Evolutionary conservation across 53 echinoderm and acorn worm species (phyloP), one percentile per base, ranked within the genome.

Genomic region (Paelopatides confundens): DNA sequence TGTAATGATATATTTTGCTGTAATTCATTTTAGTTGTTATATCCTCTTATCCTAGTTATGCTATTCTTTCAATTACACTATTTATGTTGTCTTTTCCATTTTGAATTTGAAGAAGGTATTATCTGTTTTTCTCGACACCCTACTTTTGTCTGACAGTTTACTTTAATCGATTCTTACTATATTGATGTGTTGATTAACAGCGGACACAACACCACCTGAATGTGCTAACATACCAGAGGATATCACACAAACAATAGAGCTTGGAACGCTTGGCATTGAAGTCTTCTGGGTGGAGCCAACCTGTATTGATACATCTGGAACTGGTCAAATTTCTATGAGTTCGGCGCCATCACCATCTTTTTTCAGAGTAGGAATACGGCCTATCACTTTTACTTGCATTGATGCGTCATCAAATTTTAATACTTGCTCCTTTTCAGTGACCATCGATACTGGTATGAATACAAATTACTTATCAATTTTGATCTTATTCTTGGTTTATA

Each of bases 261-360:
- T 90, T 1, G 86, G 90, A 35, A 78, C 78, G 0, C 12, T 31
- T 37, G 85, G 90, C 3, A 36, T 27, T 18, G 18, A n/a, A 3
- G 79, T 82, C 26, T n/a, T 1, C 89, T 93, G 82, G 77, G 15
- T 76, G 0, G 89, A 86, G 82, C 93, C 93, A 12, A 86, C 87
- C 0, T 88, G 89, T 27, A 58, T 51, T 31, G 91, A 94, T 48
- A 82, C 83, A 17, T 88, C 91, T 35, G 91, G 91, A 51, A 38
- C 88, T 1, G 86, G 54, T 21, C 65, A 70, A 31, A 52, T 90
- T 9, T 37, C 86, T n/a, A 31, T 48, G 35, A 64, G 66, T 14
- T 62, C 27, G 10, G n/a, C 46, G 31, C 17, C 43, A 4, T 82
- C 93, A 21, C 82, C 81, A 31, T 35, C 51, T 7, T 65, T 86